phyloP scores from a whole-genome alignment of 2,113 vertebrate genomes.

The Hydropotes inermis region DNA sequence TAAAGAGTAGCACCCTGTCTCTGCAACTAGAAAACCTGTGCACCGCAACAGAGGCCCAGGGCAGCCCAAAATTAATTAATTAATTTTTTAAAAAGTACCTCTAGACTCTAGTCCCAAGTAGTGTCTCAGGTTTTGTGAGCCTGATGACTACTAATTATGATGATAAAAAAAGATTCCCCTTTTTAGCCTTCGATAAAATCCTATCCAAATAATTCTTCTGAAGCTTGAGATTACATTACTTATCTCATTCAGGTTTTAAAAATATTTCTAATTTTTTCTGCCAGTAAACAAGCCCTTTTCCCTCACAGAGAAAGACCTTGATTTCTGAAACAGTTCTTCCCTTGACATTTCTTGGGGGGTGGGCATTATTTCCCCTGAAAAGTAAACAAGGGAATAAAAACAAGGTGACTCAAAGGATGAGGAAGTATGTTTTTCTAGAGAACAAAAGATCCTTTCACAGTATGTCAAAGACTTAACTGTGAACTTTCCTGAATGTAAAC shows the following conservation, averaged over 20 bases:
- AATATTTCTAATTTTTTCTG: conserved; percentile 36
- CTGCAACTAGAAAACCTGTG: not conserved
- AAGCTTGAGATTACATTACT: conserved; percentile 48
- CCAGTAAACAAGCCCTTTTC: conserved; percentile 23
- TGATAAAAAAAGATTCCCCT: not conserved
- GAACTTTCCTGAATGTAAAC: conserved; percentile 73
- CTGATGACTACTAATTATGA: conserved; percentile 32
- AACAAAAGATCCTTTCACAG: conserved; percentile 75
- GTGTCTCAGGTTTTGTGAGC: conserved; percentile 28
- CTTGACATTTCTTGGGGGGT: conserved; percentile 40
- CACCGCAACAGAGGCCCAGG: not conserved
- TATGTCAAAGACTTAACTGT: conserved; percentile 62
- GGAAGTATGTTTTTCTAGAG: conserved; percentile 72
- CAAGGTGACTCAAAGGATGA: conserved; percentile 75
- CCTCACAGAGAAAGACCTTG: not conserved
- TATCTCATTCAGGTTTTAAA: conserved; percentile 46
- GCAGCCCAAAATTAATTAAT: not conserved
- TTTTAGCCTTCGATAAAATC: conserved; percentile 27
- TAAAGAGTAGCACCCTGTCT: not conserved
- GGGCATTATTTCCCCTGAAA: conserved; percentile 62
- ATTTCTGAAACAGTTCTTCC: conserved; percentile 61
- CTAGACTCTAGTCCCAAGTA: not conserved
- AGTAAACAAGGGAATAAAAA: conserved; percentile 75
- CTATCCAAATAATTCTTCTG: conserved; percentile 35
- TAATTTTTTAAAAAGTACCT: not conserved